A percentile compares a stretch with the other conserved stretches of the same genome.
Evolutionary conservation across 23 tunicate species (phyloP).

Genomic region (Trididemnum nubilum): DNA sequence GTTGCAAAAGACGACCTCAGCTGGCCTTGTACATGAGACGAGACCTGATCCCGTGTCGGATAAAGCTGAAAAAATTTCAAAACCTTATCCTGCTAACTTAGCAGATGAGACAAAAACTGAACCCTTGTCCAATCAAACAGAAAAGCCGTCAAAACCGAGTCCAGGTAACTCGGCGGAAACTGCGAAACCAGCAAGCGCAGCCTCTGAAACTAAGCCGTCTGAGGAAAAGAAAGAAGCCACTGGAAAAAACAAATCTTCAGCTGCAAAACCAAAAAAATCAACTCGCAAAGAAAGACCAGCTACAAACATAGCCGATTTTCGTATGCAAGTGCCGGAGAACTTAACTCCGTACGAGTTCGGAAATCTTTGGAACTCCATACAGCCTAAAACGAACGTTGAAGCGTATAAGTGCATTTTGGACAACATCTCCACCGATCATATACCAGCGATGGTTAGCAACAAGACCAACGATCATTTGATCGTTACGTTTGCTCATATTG

Average conservation of each 20-base stretch:
- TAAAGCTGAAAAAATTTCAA: not conserved
- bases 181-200: not conserved
- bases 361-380: constrained; percentile 62
- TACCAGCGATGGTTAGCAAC: constrained; percentile 76
- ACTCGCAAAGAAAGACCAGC: not conserved
- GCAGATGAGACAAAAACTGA: not conserved
- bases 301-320: not conserved
- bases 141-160: not conserved
- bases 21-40: not conserved
- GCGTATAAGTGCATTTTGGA: constrained; percentile 64
- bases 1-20: not conserved
- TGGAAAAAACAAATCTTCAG: not conserved
- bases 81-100: not conserved
- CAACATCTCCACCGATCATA: constrained; percentile 15
- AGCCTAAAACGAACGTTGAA: constrained; percentile 52
- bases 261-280: constrained; percentile 9
- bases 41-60: not conserved
- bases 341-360: constrained; percentile 88
- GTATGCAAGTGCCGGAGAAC: not conserved
- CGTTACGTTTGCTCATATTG: constrained; percentile 47
- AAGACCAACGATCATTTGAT: constrained; percentile 82
- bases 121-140: not conserved
- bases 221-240: not conserved
- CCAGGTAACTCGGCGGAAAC: not conserved
- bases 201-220: not conserved